These are phyloP conservation scores for Sarcophaga variegata DNA, from an alignment of 2,888 invertebrate genomes.

Conservation along the genomic window DNA sequence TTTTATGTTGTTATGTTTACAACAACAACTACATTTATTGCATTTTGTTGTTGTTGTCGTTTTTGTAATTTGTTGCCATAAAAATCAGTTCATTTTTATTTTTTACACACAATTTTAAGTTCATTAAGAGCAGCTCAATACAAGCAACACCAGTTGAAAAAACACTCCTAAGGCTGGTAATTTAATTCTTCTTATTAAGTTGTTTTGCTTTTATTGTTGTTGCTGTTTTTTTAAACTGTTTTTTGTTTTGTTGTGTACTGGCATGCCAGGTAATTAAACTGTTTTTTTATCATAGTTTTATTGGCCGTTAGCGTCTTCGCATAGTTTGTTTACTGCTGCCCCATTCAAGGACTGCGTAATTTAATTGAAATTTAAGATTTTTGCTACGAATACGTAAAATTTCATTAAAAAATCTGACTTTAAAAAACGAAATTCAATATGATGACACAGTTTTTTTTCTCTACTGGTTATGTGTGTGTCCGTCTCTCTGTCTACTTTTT, in stretches of 20 bases:
- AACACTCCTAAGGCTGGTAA: conserved; percentile 8
- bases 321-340: not conserved
- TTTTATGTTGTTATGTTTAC: not conserved
- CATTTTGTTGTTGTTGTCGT: not conserved
- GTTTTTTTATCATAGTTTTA: conserved; percentile 23
- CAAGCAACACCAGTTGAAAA: not conserved
- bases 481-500: not conserved
- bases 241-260: conserved; percentile 40
- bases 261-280: conserved; percentile 61
- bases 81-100: not conserved
- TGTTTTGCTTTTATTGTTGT: not conserved
- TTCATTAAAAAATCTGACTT: not conserved
- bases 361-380: conserved; percentile 58
- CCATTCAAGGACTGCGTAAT: conserved; percentile 60
- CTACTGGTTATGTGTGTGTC: not conserved
- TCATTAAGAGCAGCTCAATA: not conserved
- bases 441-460: conserved; percentile 54
- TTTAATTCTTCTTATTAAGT: conserved; percentile 30
- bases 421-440: conserved; percentile 56
- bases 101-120: not conserved
- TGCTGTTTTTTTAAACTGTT: conserved; percentile 18
- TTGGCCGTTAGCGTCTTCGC: not conserved
- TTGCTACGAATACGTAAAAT: conserved; percentile 1
- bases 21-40: not conserved
- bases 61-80: not conserved